Evolutionary conservation across 2,113 vertebrate genomes (phyloP), one percentile per base, ranked within the genome.

Genomic region (Tor tambroides): DNA sequence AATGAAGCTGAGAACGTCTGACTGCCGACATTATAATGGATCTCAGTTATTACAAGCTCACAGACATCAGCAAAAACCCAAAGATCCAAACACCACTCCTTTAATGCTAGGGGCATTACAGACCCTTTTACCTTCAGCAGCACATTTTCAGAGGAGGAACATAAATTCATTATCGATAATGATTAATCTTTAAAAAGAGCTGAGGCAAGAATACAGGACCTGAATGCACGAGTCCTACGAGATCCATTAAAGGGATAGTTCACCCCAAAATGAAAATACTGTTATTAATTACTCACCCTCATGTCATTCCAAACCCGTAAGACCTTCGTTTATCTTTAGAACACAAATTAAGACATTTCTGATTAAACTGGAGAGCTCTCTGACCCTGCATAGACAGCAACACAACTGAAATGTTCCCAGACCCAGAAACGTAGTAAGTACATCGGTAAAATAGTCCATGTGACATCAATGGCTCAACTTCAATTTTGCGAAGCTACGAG

Each of bases 21-120:
- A 75, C 38, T 46, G 23, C 38, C 6, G 38, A 26, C 72, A 77
- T 49, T 30, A 30, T 28, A 77, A 51, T 51, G 46, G 46, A 51
- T 77, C 41, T 75, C 26, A 51, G 26, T 30, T 75, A 75, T 28
- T 77, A 77, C 56, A 28, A 77, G 41, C 26, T 28, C 75, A 77
- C n/a, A 75, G 75, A 51, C 75, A 54, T 49, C 75, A 30, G 43
- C 74, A 49, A 76, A 76, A 46, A 49, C 74, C 41, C 74, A 41
- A 26, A 43, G 72, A 23, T 11, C 23, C 38, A 26, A 49, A 46
- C 74, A 49, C 26, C 74, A n/a, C 72, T 76, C 12, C n/a, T 46
- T 26, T 46, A 43, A 19, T 0, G n/a, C 32, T 43, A 76, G n/a
- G n/a, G n/a, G 72, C 21, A 43, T 76, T 46, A 71, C 69, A 23